Conservation (phyloP, 2,113 vertebrate genomes). For the Microtus ochrogaster region DNA sequence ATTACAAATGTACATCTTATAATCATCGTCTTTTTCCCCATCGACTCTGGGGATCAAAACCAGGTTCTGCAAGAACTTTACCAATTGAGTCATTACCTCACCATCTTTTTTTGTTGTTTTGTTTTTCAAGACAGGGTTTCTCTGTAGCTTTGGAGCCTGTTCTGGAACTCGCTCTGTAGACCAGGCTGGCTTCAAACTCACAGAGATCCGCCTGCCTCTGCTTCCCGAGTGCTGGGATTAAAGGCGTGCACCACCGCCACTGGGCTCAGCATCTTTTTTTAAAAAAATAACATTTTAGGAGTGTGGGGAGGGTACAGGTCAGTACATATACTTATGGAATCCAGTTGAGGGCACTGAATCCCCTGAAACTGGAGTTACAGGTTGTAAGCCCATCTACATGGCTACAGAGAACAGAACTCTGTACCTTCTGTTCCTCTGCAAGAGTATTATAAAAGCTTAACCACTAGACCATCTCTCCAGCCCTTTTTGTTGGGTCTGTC, state of each 20-base stretch:
- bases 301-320: not conserved
- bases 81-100: not conserved
- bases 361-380: not conserved
- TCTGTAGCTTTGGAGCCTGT: too few species aligned
- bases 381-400: not conserved
- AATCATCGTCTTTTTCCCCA: not conserved
- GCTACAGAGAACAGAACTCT: not conserved
- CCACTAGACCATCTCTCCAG: not conserved
- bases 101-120: not conserved
- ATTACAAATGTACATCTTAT: not conserved
- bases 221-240: too few species aligned
- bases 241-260: too few species aligned
- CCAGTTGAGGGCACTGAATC: not conserved
- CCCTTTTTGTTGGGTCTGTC: not conserved
- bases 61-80: not conserved
- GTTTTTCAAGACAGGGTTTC: too few species aligned
- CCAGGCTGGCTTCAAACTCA: too few species aligned
- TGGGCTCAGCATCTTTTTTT: not conserved
- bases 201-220: too few species aligned
- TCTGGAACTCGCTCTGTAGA: too few species aligned
- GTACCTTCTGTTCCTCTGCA: not conserved
- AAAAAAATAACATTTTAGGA: not conserved
- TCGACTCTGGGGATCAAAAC: not conserved
- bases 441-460: not conserved
- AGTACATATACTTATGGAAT: not conserved